A percentile compares a stretch with the other conserved stretches of the same genome.
Evolutionary conservation across 2,113 vertebrate genomes (phyloP).

Genomic region (Amazona vittata): DNA sequence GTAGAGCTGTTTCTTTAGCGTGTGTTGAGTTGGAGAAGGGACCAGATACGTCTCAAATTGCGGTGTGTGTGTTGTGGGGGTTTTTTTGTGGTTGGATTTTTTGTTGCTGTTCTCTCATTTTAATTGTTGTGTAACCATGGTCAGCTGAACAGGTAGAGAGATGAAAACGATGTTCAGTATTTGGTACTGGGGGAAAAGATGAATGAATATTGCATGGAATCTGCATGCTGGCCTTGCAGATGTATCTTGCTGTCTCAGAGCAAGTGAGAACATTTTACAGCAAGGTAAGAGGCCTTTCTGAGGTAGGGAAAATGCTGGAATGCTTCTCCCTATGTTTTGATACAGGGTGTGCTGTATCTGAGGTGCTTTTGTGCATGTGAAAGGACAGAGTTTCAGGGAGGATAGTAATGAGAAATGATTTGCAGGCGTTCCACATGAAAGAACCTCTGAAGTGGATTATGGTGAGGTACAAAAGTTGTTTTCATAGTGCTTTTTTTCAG

Average conservation of each 20-base stretch:
- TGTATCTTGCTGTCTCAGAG: not conserved
- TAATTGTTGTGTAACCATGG: not conserved
- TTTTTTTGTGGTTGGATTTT: not conserved
- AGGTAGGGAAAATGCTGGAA: not conserved
- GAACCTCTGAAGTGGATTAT: slow-evolving; percentile 26
- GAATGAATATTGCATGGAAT: not conserved
- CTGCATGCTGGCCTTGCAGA: not conserved
- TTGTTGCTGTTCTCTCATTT: not conserved
- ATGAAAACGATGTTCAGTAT: not conserved
- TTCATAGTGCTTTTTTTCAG: not conserved
- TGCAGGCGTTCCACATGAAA: not conserved
- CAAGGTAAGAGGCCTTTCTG: not conserved
- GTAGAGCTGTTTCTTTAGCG: not conserved
- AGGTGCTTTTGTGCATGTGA: not conserved
- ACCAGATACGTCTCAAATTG: not conserved
- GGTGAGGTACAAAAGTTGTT: slow-evolving; percentile 43
- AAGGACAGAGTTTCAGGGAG: not conserved
- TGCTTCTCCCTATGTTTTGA: not conserved
- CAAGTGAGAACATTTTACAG: not conserved
- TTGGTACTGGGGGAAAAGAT: not conserved
- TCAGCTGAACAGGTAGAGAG: not conserved
- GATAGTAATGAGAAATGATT: not conserved
- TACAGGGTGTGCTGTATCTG: not conserved
- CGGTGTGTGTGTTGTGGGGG: not conserved
- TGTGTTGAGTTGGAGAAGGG: not conserved